A percentile compares a stretch with the other conserved stretches of the same genome.
phyloP scores from a whole-genome alignment of 1,140 invertebrate genomes.

The Drosophila arawakana region DNA sequence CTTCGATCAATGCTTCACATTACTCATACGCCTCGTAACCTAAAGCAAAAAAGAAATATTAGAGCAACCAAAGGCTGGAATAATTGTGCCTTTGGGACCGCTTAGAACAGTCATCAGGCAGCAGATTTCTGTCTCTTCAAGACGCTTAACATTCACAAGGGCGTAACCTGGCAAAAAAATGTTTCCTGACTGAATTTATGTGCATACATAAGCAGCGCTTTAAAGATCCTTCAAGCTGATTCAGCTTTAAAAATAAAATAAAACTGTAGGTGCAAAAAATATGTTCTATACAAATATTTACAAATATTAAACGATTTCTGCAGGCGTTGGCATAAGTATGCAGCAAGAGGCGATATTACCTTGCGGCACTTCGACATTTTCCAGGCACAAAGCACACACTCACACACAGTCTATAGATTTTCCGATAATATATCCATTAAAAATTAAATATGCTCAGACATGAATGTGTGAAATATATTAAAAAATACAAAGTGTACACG shows the following conservation, averaged over 20 bases:
- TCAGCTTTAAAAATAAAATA: neutral
- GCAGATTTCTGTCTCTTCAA: constrained; percentile 39
- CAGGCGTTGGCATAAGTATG: constrained; percentile 9
- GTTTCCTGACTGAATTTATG: too few species aligned
- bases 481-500: neutral
- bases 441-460: constrained; percentile 56
- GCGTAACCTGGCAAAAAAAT: constrained; percentile 19
- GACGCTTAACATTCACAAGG: constrained; percentile 57
- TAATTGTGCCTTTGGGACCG: constrained; percentile 75
- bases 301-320: constrained; percentile 21
- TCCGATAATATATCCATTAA: constrained; percentile 56
- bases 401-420: constrained; percentile 37
- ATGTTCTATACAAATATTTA: neutral
- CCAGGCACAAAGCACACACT: constrained; percentile 25
- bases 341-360: constrained; percentile 5
- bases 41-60: constrained; percentile 47
- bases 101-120: constrained; percentile 64
- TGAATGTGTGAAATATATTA: constrained; percentile 29
- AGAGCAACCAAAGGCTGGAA: constrained; percentile 26
- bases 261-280: neutral
- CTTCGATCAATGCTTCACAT: constrained; percentile 64
- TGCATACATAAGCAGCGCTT: neutral
- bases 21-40: constrained; percentile 63
- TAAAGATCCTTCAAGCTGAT: neutral
- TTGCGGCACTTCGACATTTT: constrained; percentile 26